Base-by-base conservation (phyloP, 2,113 vertebrate genomes). In the Semicossyphus pulcher region DNA sequence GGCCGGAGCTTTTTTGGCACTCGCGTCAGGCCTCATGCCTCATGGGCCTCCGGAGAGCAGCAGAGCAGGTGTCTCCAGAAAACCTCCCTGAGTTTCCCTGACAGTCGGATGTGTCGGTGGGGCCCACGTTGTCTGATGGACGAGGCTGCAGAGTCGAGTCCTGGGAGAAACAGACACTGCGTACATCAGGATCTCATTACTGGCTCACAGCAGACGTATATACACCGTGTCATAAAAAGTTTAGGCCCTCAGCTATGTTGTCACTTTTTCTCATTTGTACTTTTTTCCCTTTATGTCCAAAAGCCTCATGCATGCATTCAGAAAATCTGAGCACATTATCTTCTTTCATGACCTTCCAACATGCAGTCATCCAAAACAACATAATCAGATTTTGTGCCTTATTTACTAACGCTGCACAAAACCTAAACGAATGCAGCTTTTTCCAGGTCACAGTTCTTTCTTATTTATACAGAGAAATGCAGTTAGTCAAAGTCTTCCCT, bases 111-210 rank as follows among this genome's bases (percentile, higher is more conserved):
- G 78, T 73, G 77, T 80, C 6, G 41, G 49, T 47, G 70, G 72
- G 81, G 82, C 78, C 81, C 54, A 7, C 31, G 2, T 59, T 53
- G 49, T 36, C 58, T 70, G 61, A 76, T 28, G 70, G 69, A 70
- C 51, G 21, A 75, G 42, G 60, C 70, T 47, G 44, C 18, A 18
- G 58, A 64, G 64, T 34, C 9, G 14, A 64, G 41, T 44, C 59
- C 61, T 12, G 4, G 59, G 72, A 58, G 66, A 51, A 77, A 67
- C 39, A 51, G 23, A 64, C 72, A 18, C 37, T 48, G 66, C 56
- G 49, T 76, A 72, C 89, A 90, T 83, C 81, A 68, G 86, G 87
- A 82, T 84, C 72, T 82, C 81, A 89, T 88, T 89, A 89, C 48
- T 25, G 63, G 47, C 48, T 85, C 61, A 65, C 41, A 75, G 66